phyloP scores from a whole-genome alignment of 2,888 invertebrate species.

The Ormyrus rosae region DNA sequence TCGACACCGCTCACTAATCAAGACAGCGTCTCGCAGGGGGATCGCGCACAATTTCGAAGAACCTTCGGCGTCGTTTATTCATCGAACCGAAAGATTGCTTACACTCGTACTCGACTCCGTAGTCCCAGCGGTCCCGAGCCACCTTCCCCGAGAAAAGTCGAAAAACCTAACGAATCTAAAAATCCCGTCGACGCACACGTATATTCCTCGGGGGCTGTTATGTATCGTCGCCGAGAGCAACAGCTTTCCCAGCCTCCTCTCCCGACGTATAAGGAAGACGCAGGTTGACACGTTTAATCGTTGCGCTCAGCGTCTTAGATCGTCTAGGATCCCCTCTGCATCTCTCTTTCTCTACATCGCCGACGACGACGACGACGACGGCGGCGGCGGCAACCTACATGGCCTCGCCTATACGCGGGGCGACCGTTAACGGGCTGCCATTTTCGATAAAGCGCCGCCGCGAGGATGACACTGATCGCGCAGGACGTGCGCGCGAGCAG shows the following conservation, averaged over 20 bases:
- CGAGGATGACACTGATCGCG: constrained; percentile 73
- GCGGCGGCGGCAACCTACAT: constrained; percentile 47
- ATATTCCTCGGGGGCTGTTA: constrained; percentile 26
- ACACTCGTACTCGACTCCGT: constrained; percentile 11
- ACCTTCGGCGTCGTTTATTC: constrained; percentile 13
- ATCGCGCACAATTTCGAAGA: not conserved
- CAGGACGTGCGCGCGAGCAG: constrained; percentile 70
- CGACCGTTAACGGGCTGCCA: constrained; percentile 73
- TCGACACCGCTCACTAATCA: no score
- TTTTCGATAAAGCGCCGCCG: constrained; percentile 72
- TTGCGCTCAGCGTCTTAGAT: constrained; percentile 52
- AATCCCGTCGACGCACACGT: not conserved
- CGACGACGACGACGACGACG: constrained; percentile 21
- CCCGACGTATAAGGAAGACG: constrained; percentile 48
- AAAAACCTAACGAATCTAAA: constrained; percentile 29
- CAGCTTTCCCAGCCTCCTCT: constrained; percentile 36
- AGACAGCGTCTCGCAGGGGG: not conserved
- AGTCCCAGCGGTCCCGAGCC: constrained; percentile 42
- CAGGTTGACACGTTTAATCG: constrained; percentile 61
- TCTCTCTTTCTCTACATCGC: constrained; percentile 7
- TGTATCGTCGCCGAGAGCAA: constrained; percentile 47
- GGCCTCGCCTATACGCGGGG: constrained; percentile 31
- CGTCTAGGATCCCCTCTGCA: constrained; percentile 11
- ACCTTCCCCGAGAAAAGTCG: constrained; percentile 10
- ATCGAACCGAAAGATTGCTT: constrained; percentile 28